phyloP scores from a whole-genome alignment of 2,888 invertebrate genomes.

The Xylota sylvarum region DNA sequence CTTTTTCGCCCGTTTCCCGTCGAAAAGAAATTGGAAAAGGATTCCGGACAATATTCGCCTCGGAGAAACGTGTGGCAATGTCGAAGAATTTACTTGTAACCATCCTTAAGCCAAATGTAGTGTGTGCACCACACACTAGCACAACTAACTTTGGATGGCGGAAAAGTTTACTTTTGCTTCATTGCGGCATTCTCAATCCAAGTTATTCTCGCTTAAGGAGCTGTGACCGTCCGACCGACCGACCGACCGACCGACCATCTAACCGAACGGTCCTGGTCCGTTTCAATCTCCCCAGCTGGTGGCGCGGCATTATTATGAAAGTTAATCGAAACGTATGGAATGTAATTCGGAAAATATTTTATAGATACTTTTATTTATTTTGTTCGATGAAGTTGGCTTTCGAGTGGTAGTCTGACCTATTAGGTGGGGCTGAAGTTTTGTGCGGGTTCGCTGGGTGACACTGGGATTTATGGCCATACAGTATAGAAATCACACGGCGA shows the following conservation, averaged over 20 bases:
- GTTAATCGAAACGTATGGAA: constrained; percentile 77
- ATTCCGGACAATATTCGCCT: constrained; percentile 67
- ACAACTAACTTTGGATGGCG: constrained; percentile 70
- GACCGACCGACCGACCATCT: background rate
- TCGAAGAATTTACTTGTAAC: constrained; percentile 69
- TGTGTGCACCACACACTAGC: constrained; percentile 37
- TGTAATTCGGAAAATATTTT: constrained; percentile 76
- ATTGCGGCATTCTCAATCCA: constrained; percentile 71
- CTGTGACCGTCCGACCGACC: background rate
- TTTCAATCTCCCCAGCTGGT: constrained; percentile 46
- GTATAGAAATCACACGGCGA: constrained; percentile 59
- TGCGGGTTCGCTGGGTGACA: constrained; percentile 57
- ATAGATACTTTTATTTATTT: constrained; percentile 77
- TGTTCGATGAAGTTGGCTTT: constrained; percentile 59
- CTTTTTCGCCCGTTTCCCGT: constrained; percentile 47
- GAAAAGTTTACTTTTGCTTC: constrained; percentile 76
- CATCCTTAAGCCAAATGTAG: constrained; percentile 70
- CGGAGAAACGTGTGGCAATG: constrained; percentile 66
- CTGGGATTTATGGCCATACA: constrained; percentile 63
- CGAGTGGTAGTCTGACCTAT: constrained; percentile 45
- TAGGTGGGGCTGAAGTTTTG: constrained; percentile 18
- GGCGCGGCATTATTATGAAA: constrained; percentile 72
- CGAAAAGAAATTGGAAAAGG: constrained; percentile 74
- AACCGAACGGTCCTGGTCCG: background rate
- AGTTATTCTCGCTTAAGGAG: constrained; percentile 36